A percentile compares a stretch with the other conserved stretches of the same genome.
Conservation (phyloP, 2,797 vertebrate species). For the Pteronotus mesoamericanus region DNA sequence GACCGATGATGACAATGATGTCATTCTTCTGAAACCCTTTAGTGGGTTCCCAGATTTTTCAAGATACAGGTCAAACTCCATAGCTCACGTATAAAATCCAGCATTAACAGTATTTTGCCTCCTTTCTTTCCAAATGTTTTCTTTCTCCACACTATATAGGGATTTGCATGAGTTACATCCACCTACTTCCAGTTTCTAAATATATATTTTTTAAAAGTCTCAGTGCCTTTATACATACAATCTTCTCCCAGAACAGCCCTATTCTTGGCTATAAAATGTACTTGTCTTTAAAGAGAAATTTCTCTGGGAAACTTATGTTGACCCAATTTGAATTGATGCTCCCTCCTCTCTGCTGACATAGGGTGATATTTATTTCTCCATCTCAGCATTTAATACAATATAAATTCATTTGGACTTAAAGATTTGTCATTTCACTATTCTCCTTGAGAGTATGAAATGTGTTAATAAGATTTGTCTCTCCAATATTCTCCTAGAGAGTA, state of each 20-base stretch:
- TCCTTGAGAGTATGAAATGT: not conserved
- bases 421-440: not conserved
- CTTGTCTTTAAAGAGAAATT: not conserved
- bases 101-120: not conserved
- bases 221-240: not conserved
- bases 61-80: not conserved
- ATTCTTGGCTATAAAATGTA: not conserved
- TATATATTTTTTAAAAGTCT: not conserved
- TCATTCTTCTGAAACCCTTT: not conserved
- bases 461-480: not conserved
- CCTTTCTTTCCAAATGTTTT: not conserved
- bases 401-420: not conserved
- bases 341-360: not conserved
- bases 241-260: not conserved
- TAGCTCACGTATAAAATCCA: not conserved
- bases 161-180: not conserved
- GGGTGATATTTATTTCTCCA: not conserved
- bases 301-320: not conserved
- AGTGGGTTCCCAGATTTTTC: not conserved
- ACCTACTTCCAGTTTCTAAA: not conserved
- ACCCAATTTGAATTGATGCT: not conserved
- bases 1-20: not conserved
- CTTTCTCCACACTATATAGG: not conserved
- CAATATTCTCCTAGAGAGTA: not conserved
- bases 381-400: not conserved